Evolutionary conservation across 2,113 vertebrate genomes (phyloP).

Genomic region (Neodon shergylaensis): DNA sequence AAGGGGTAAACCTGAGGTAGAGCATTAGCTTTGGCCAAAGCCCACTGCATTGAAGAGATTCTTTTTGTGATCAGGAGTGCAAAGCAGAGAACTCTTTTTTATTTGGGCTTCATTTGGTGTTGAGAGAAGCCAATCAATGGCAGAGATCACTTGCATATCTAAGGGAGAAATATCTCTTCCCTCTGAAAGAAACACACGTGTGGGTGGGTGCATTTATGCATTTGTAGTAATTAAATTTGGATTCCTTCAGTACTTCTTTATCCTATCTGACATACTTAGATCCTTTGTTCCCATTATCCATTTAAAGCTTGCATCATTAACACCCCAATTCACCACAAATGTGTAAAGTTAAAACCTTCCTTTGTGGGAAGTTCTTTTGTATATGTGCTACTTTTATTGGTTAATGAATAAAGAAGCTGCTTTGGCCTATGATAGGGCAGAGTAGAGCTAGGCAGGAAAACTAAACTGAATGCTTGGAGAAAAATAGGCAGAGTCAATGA

Average conservation of each 20-base stretch:
- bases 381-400: no score
- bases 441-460: no score
- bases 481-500: no score
- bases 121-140: neutral
- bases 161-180: neutral
- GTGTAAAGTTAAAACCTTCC: no score
- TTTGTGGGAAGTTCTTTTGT: no score
- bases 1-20: neutral
- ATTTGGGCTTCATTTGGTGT: neutral
- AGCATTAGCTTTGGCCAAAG: neutral
- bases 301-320: conserved; percentile 1
- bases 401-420: no score
- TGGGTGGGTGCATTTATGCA: neutral
- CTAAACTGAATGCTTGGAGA: no score
- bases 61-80: neutral
- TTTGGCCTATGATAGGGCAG: no score
- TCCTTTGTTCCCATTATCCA: neutral
- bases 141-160: neutral
- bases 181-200: neutral
- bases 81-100: neutral
- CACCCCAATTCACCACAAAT: neutral
- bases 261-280: neutral
- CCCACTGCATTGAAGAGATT: neutral
- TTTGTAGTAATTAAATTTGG: neutral
- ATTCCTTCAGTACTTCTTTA: neutral